phyloP scores from a whole-genome alignment of 2,113 vertebrate genomes.

The Acrocephalus arundinaceus region DNA sequence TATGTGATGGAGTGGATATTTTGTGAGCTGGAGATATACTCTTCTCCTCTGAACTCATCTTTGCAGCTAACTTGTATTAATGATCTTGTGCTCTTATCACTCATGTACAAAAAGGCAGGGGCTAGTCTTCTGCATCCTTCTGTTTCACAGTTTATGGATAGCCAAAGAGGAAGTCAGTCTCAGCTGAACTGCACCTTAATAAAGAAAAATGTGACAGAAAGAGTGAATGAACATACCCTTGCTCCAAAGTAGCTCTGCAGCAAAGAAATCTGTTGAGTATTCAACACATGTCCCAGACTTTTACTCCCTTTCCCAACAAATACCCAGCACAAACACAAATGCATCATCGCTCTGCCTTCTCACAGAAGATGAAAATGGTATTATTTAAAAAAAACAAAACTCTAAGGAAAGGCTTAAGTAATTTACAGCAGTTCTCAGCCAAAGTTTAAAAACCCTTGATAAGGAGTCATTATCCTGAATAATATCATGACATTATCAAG shows the following conservation, averaged over 20 bases:
- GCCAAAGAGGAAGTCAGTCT: background rate
- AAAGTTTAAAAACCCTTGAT: background rate
- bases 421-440: background rate
- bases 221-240: background rate
- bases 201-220: slow-evolving; percentile 34
- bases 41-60: slow-evolving; percentile 94
- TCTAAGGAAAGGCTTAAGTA: background rate
- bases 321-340: background rate
- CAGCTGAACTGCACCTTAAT: slow-evolving; percentile 35
- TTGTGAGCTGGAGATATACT: slow-evolving; percentile 84
- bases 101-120: slow-evolving; percentile 39
- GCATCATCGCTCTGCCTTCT: background rate
- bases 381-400: background rate
- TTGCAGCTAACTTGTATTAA: slow-evolving; percentile 73
- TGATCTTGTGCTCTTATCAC: slow-evolving; percentile 55
- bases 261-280: background rate
- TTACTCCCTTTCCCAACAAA: background rate
- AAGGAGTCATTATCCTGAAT: background rate
- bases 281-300: background rate
- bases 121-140: slow-evolving; percentile 54
- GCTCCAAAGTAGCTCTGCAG: background rate
- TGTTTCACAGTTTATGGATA: slow-evolving; percentile 49
- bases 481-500: background rate
- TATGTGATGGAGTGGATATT: slow-evolving; percentile 89
- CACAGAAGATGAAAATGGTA: background rate